Percentiles rank a stretch among this genome's conserved stretches.
These are phyloP conservation scores for Ceratosolen solmsi DNA, from an alignment of 1,140 invertebrate genomes.

Conservation along the genomic window DNA sequence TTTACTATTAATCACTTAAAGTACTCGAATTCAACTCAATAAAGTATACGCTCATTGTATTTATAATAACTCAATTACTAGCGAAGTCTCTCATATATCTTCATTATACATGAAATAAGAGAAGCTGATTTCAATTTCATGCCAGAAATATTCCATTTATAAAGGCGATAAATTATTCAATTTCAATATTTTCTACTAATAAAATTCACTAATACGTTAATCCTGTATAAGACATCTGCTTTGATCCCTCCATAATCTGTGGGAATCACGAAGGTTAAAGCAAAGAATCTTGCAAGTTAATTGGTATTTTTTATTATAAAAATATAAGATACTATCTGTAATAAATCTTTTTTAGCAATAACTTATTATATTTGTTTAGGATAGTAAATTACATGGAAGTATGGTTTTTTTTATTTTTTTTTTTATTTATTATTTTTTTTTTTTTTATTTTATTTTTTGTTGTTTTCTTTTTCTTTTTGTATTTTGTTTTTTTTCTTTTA, in stretches of 20 bases:
- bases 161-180: slow-evolving; percentile 27
- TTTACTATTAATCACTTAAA: background rate
- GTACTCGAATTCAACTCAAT: background rate
- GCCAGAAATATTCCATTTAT: slow-evolving; percentile 21
- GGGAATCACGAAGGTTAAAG: background rate
- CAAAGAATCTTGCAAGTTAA: background rate
- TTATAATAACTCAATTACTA: slow-evolving; percentile 28
- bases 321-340: background rate
- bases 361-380: background rate
- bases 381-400: background rate
- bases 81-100: slow-evolving; percentile 30
- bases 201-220: slow-evolving; percentile 35
- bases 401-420: too few species aligned
- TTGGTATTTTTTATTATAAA: background rate
- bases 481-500: too few species aligned
- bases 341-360: background rate
- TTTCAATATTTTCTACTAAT: slow-evolving; percentile 23
- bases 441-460: too few species aligned
- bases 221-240: background rate
- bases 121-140: slow-evolving; percentile 12
- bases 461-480: too few species aligned
- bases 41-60: background rate
- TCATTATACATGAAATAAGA: slow-evolving; percentile 2
- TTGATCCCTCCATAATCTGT: background rate
- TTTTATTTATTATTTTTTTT: too few species aligned